Evolutionary conservation across 2,888 invertebrate species (phyloP).

Genomic region (Caenorhabditis sinica): DNA sequence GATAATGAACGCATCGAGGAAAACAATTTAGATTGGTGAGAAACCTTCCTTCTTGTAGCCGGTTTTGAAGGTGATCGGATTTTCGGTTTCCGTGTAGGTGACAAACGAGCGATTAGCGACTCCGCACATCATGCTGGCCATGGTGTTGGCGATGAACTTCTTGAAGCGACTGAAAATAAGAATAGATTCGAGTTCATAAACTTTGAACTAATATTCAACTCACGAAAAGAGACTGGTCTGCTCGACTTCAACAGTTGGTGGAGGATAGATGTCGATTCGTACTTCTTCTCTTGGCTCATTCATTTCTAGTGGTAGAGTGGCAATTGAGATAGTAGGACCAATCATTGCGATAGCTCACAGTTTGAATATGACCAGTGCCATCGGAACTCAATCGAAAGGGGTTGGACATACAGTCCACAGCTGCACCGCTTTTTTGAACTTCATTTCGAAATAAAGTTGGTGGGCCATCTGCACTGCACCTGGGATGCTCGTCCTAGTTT

Average conservation of each 20-base stretch:
- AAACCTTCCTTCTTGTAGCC: too few relatives aligned
- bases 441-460: neutral
- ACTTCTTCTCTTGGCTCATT: neutral
- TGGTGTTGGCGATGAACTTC: constrained; percentile 20
- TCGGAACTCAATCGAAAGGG: neutral
- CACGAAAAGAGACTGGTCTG: neutral
- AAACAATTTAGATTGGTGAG: constrained; percentile 29
- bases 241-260: neutral
- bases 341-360: neutral
- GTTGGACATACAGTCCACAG: neutral
- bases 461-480: constrained; percentile 11
- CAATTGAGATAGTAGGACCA: too few relatives aligned
- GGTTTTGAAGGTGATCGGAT: constrained; percentile 8
- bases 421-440: neutral
- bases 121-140: constrained; percentile 20
- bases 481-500: neutral
- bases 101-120: neutral
- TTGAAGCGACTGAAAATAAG: constrained; percentile 42
- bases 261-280: constrained; percentile 17
- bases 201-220: neutral
- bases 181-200: too few relatives aligned
- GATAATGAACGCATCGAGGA: neutral
- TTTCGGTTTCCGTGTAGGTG: neutral
- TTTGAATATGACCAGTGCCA: neutral
- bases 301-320: neutral